Percentiles rank a stretch among this genome's conserved stretches.
Conservation (phyloP, 2,113 vertebrate genomes). For the Leiothrix lutea region DNA sequence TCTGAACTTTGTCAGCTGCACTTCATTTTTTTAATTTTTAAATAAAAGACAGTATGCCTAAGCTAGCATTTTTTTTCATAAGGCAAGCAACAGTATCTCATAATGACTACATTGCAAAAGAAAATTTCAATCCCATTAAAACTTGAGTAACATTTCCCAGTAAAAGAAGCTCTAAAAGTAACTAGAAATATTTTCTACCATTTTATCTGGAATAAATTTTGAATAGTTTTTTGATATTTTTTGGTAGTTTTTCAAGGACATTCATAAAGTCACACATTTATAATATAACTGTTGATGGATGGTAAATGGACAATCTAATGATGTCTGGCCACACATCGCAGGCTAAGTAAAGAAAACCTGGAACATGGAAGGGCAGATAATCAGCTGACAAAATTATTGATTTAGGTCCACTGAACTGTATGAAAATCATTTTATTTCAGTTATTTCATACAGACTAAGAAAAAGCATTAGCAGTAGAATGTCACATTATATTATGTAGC, state of each 20-base stretch:
- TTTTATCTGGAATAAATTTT: neutral
- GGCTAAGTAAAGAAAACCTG: neutral
- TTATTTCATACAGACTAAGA: neutral
- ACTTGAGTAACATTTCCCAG: neutral
- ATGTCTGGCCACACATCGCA: neutral
- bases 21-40: neutral
- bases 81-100: neutral
- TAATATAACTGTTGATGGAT: neutral
- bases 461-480: neutral
- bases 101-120: neutral
- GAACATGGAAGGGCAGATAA: neutral
- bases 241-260: neutral
- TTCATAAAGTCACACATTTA: neutral
- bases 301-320: neutral
- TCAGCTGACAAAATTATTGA: neutral
- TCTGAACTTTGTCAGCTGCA: slow-evolving; percentile 41
- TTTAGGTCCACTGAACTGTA: neutral
- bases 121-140: neutral
- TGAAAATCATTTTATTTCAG: neutral
- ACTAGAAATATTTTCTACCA: neutral
- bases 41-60: neutral
- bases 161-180: neutral
- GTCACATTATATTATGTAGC: neutral
- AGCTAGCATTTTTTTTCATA: neutral
- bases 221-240: neutral